Evolutionary conservation across 2,888 invertebrate species (phyloP), one percentile per base, ranked within the genome.

Genomic region (Thecocarcelia acutangulata): DNA sequence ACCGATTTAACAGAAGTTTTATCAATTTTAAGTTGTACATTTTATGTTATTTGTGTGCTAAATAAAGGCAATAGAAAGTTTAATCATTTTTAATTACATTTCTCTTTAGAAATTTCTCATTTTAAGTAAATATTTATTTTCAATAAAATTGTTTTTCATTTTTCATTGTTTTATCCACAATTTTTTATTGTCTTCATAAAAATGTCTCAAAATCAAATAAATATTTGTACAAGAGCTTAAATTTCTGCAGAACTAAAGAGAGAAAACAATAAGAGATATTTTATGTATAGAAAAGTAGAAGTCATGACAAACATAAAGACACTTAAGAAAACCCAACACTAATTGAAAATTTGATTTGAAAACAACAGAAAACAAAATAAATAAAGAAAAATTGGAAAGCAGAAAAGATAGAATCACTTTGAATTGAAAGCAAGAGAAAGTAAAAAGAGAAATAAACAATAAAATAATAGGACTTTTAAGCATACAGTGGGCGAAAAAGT

Each of bases 141-240:
- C 54, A 13, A 21, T 46, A 12, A 58, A 69, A 46, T 58, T 19
- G 48, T 33, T 69, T 48, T 21, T 42, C 28, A 37, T 69, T 33
- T 56, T 56, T 69, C 37, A 44, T 69, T 69, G 21, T 46, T 46
- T 69, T 15, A 15, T 1, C n/a, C 40, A 40, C 21, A 63, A 68
- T 33, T 17, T 19, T n/a, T 44, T 46, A 15, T 15, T 9, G 46
- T 17, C 56, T 56, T 46, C 46, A 46, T 46, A 46, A 56, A 56
- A 58, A 56, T 69, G 44, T 58, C 59, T 70, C 13, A 37, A 50
- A 48, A 59, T 58, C 40, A 48, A 70, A 59, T 40, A 44, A 40
- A 58, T 70, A 70, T 70, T 70, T 59, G 59, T 48, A 48, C 24
- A 59, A 21, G 48, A 13, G 40, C 59, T 59, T 70, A 48, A 70